Conservation (phyloP, 2,888 invertebrate species). For the Cremastobaeus sp. region DNA sequence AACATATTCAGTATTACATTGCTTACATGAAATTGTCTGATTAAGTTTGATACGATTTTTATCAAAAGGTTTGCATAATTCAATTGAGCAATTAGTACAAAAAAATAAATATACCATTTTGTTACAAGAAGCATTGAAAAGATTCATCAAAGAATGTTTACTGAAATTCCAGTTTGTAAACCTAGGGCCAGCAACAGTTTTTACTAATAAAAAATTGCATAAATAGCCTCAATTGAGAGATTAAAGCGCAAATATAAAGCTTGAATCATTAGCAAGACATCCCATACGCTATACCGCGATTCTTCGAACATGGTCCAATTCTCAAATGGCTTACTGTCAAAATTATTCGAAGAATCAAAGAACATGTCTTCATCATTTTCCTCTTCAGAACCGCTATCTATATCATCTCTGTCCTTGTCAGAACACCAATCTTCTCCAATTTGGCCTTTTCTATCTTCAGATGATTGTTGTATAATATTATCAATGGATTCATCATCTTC, state of each 20-base stretch:
- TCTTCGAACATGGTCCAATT: constrained; percentile 10
- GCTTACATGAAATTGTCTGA: background rate
- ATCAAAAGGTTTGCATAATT: background rate
- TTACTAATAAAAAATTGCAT: constrained; percentile 4
- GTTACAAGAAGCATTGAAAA: background rate
- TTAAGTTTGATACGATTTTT: constrained; percentile 4
- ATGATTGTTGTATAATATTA: no score
- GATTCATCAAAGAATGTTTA: constrained; percentile 4
- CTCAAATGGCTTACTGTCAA: no score
- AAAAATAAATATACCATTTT: constrained; percentile 9
- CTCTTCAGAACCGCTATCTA: no score
- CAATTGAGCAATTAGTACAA: constrained; percentile 2
- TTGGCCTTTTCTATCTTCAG: no score
- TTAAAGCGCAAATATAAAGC: background rate
- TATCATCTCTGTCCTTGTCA: no score
- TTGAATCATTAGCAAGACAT: constrained; percentile 4
- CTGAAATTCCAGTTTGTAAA: constrained; percentile 16
- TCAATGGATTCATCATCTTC: no score
- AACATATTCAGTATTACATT: background rate
- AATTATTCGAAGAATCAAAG: no score
- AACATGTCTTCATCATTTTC: no score
- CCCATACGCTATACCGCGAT: background rate
- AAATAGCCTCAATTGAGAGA: constrained; percentile 7
- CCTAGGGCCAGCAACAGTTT: constrained; percentile 2
- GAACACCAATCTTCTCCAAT: no score